Evolutionary conservation across 2,113 vertebrate genomes (phyloP), one percentile per base, ranked within the genome.

Genomic region (Ictalurus punctatus): DNA sequence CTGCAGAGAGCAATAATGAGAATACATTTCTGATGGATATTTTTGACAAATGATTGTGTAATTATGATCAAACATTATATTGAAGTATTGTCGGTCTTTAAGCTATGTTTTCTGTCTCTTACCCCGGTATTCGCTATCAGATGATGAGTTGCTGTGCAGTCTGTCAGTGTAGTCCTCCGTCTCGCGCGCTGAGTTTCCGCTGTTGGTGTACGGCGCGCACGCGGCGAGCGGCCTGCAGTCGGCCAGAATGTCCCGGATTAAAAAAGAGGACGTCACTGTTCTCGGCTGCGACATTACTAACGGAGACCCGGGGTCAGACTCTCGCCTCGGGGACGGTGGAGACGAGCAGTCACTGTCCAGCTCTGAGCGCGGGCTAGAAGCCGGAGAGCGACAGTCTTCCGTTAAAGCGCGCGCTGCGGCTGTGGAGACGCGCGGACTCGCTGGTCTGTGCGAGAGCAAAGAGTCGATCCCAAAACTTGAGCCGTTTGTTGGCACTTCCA

Each of bases 191-290:
- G 96, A 92, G 19, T 94, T 96, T 85, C 94, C 96, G 92, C 95
- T 95, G 92, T 96, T 97, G 27, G 97, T 96, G 85, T 96, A 96
- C 59, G 96, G 96, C 0, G 97, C 97, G 84, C 97, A 97, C 92
- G 97, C 96, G 0, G 96, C 97, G 37, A 97, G 93, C 1, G 97
- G 95, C 79, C 96, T 97, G 91, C 96, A 97, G 92, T 98, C 98
- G 27, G 97, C 96, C 59, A 99, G 93, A 58, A 99, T 98, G 94
- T 99, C 98, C 93, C 97, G 96, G 95, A 99, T 99, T 65, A 99
- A 93, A 92, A 99, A 99, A 83, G 98, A 98, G 67, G 97, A 97
- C 90, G 96, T 95, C 94, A 95, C 96, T 4, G 96, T 96, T 89
- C 97, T 95, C 83, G 96, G 96, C 92, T 97, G 97, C 25, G 96